phyloP scores from a whole-genome alignment of 1,140 invertebrate species.

The Drosophila sechellia region DNA sequence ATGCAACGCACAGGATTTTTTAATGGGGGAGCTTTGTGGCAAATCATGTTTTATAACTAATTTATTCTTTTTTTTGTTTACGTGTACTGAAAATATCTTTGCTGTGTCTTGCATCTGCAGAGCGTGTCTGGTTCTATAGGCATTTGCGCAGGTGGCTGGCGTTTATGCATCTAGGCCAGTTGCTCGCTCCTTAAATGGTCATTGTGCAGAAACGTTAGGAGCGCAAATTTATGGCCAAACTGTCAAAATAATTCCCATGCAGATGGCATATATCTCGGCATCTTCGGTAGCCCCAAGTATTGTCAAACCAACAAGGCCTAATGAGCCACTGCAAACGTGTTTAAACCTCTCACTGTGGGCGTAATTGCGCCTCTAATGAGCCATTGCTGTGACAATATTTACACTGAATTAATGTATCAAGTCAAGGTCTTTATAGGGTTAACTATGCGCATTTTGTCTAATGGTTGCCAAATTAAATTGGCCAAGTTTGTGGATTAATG shows the following conservation, averaged over 20 bases:
- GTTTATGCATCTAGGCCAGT: constrained; percentile 71
- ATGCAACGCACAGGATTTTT: constrained; percentile 1
- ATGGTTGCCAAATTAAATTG: constrained; percentile 8
- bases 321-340: constrained; percentile 46
- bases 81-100: background rate
- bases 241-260: constrained; percentile 5
- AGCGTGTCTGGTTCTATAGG: constrained; percentile 52
- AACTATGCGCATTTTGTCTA: constrained; percentile 18
- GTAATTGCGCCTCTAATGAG: constrained; percentile 50
- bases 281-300: constrained; percentile 49
- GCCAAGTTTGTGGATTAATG: constrained; percentile 11
- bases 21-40: too few relatives aligned
- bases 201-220: constrained; percentile 35
- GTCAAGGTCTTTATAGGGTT: constrained; percentile 36
- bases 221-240: constrained; percentile 59
- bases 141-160: constrained; percentile 74
- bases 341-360: constrained; percentile 43
- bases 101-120: constrained; percentile 39
- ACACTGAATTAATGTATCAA: constrained; percentile 15
- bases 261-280: constrained; percentile 14
- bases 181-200: constrained; percentile 75
- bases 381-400: constrained; percentile 26
- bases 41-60: too few relatives aligned
- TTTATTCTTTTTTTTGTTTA: background rate
- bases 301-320: constrained; percentile 69